Evolutionary conservation across 2,888 invertebrate genomes (phyloP).

Genomic region (Pollenia amentaria): DNA sequence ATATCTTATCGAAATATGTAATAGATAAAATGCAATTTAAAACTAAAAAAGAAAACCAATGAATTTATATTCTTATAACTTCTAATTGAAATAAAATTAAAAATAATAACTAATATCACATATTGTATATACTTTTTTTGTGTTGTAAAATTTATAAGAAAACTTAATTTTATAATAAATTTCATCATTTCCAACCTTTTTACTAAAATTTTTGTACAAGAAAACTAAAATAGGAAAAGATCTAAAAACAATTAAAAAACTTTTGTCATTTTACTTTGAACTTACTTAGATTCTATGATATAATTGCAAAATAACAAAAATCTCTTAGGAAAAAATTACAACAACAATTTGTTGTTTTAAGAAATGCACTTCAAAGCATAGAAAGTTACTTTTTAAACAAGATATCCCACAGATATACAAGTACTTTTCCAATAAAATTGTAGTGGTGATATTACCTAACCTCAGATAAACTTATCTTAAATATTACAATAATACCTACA

Average conservation of each 20-base stretch:
- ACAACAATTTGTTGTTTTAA: slow-evolving; percentile 9
- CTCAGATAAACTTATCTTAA: slow-evolving; percentile 56
- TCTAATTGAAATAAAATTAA: not conserved
- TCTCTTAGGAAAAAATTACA: slow-evolving; percentile 21
- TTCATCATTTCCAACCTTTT: slow-evolving; percentile 23
- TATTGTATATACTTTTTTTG: not conserved
- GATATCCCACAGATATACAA: slow-evolving; percentile 10
- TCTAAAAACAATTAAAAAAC: slow-evolving; percentile 64
- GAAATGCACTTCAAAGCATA: slow-evolving; percentile 25
- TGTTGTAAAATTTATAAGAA: slow-evolving; percentile 25
- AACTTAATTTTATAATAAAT: slow-evolving; percentile 21
- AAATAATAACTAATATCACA: not conserved
- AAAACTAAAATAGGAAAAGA: not conserved
- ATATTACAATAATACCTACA: slow-evolving; percentile 32
- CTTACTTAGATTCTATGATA: slow-evolving; percentile 50
- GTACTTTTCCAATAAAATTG: slow-evolving; percentile 42
- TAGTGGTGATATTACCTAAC: slow-evolving; percentile 46
- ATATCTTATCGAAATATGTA: too few species aligned
- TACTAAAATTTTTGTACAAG: slow-evolving; percentile 21
- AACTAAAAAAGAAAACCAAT: not conserved
- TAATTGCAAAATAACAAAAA: slow-evolving; percentile 62
- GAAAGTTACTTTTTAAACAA: slow-evolving; percentile 29
- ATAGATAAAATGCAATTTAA: too few species aligned
- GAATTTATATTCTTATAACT: not conserved
- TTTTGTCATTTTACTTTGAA: slow-evolving; percentile 54